These are phyloP conservation scores for Clanis bilineata DNA, from an alignment of 2,888 invertebrate genomes.

Conservation along the genomic window DNA sequence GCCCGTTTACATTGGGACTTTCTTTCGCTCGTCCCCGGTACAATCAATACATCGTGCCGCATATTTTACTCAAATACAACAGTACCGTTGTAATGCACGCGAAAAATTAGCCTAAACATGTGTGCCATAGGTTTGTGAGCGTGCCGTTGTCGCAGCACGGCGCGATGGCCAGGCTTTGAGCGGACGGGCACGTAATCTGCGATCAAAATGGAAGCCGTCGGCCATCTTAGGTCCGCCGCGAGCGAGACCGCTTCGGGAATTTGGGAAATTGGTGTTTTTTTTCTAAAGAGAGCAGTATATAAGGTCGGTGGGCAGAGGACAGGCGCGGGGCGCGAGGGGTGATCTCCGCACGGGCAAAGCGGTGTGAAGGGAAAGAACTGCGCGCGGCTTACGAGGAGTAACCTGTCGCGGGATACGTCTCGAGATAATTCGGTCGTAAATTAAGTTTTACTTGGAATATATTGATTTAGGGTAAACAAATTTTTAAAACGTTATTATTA, in stretches of 20 bases:
- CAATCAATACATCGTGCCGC: constrained; percentile 61
- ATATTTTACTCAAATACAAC: constrained; percentile 31
- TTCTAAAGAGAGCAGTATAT: constrained; percentile 82
- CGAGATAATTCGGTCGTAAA: constrained; percentile 45
- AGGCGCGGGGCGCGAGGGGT: constrained; percentile 52
- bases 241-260: constrained; percentile 78
- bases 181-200: constrained; percentile 74
- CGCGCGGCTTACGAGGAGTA: constrained; percentile 42
- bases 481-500: neutral
- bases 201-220: constrained; percentile 80
- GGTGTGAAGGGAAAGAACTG: constrained; percentile 81
- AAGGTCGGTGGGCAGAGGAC: constrained; percentile 77
- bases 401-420: constrained; percentile 47
- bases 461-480: neutral
- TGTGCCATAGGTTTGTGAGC: constrained; percentile 73
- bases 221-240: constrained; percentile 79
- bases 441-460: constrained; percentile 29
- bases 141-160: constrained; percentile 58
- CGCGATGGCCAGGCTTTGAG: constrained; percentile 73
- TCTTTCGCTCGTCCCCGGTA: constrained; percentile 43
- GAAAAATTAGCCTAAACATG: constrained; percentile 77
- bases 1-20: constrained; percentile 56
- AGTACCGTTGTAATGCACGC: constrained; percentile 68
- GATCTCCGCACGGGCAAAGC: constrained; percentile 76
- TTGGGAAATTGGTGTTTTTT: constrained; percentile 82